Conservation (phyloP, 2,113 vertebrate species). For the Halichoerus grypus region DNA sequence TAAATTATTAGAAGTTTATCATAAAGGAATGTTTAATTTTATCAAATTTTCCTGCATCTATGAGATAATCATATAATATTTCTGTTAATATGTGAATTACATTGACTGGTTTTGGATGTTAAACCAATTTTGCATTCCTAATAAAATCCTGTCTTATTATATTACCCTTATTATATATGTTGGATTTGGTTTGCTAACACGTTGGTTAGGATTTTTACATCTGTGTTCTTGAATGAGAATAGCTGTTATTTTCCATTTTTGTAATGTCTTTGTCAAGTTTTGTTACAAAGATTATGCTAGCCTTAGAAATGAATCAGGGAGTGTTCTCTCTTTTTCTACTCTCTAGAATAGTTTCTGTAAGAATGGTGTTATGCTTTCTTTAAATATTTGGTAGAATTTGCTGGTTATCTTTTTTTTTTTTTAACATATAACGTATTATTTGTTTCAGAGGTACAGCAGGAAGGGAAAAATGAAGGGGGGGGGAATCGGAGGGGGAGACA, state of each 20-base stretch:
- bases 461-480: too few relatives aligned
- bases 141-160: conserved; percentile 28
- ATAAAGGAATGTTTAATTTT: conserved; percentile 47
- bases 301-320: conserved; percentile 40
- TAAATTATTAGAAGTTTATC: conserved; percentile 15
- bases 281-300: conserved; percentile 50
- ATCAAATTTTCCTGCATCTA: conserved; percentile 28
- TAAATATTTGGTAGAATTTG: conserved; percentile 37
- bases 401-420: neutral
- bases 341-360: neutral
- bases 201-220: conserved; percentile 45
- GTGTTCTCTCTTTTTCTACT: neutral
- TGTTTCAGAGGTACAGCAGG: too few relatives aligned
- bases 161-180: neutral
- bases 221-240: neutral
- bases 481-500: too few relatives aligned
- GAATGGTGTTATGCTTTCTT: neutral
- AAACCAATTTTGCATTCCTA: conserved; percentile 40
- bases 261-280: conserved; percentile 13
- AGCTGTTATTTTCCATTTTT: conserved; percentile 28
- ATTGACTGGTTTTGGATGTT: neutral
- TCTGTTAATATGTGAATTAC: conserved; percentile 40
- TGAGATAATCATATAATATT: neutral
- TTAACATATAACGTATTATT: too few relatives aligned
- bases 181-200: conserved; percentile 9